Evolutionary conservation across 2,113 vertebrate species (phyloP).

Genomic region (Gopherus evgoodei): DNA sequence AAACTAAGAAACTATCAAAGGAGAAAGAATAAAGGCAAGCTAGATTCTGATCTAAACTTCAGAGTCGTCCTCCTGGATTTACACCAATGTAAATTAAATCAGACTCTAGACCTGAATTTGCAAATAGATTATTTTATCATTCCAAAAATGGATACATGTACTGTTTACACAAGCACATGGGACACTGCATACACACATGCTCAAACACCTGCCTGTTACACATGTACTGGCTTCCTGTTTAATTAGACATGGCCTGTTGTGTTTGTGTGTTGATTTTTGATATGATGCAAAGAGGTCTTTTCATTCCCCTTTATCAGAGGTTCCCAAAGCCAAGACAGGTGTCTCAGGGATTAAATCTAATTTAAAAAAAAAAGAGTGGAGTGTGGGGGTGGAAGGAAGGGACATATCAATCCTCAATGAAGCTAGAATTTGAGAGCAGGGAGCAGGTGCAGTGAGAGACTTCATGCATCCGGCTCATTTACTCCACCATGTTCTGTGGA

Average conservation of each 20-base stretch:
- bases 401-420: slow-evolving; percentile 11
- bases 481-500: slow-evolving; percentile 15
- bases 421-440: slow-evolving; percentile 18
- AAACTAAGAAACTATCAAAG: not conserved
- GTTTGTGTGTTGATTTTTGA: slow-evolving; percentile 20
- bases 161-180: not conserved
- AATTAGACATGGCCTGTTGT: slow-evolving; percentile 42
- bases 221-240: not conserved
- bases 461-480: slow-evolving; percentile 26
- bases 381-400: accelerated
- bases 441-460: slow-evolving; percentile 63
- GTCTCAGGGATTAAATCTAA: slow-evolving; percentile 68
- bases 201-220: not conserved
- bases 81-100: not conserved
- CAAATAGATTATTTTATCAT: not conserved
- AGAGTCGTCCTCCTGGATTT: not conserved
- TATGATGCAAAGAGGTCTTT: slow-evolving; percentile 46
- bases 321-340: slow-evolving; percentile 59
- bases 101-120: not conserved
- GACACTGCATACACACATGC: not conserved
- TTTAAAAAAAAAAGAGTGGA: slow-evolving; percentile 4
- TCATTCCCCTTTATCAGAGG: slow-evolving; percentile 53
- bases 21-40: not conserved
- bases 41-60: not conserved
- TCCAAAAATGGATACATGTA: not conserved